Evolutionary conservation across 2,888 invertebrate genomes (phyloP).

Genomic region (Melikaiella ostensackeni): DNA sequence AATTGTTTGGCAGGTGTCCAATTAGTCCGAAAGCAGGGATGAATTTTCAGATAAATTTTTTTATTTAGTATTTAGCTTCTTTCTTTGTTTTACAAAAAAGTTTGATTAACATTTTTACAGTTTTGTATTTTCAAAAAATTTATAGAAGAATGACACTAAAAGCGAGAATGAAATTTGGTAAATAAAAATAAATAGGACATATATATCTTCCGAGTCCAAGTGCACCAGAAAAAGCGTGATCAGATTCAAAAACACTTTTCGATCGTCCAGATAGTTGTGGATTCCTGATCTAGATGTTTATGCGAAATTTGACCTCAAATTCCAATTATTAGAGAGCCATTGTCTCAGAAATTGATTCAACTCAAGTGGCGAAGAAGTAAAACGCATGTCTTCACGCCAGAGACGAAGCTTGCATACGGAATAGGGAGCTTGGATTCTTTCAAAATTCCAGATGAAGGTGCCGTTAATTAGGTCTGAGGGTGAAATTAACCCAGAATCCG

Average conservation of each 20-base stretch:
- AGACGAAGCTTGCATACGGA: constrained; percentile 37
- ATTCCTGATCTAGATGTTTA: constrained; percentile 58
- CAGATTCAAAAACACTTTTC: background rate
- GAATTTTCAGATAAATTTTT: background rate
- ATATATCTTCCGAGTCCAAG: background rate
- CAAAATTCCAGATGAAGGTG: constrained; percentile 12
- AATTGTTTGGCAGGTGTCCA: background rate
- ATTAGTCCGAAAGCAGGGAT: background rate
- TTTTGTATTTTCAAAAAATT: background rate
- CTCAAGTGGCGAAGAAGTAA: constrained; percentile 45
- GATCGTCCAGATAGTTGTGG: constrained; percentile 11
- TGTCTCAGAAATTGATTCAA: constrained; percentile 60
- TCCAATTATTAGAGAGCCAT: constrained; percentile 63
- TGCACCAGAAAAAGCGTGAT: background rate
- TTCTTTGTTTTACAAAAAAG: constrained; percentile 34
- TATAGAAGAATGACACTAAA: too few species aligned
- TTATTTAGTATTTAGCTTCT: background rate
- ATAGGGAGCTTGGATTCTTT: constrained; percentile 13
- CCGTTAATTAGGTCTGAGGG: constrained; percentile 47
- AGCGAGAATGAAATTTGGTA: background rate
- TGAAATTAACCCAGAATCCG: constrained; percentile 62
- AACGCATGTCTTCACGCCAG: constrained; percentile 27
- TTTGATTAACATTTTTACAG: background rate
- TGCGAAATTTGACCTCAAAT: constrained; percentile 64
- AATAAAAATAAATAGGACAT: background rate